A percentile compares a stretch with the other conserved stretches of the same genome.
Conservation (phyloP, 2,113 vertebrate genomes). For the Furnarius figulus region DNA sequence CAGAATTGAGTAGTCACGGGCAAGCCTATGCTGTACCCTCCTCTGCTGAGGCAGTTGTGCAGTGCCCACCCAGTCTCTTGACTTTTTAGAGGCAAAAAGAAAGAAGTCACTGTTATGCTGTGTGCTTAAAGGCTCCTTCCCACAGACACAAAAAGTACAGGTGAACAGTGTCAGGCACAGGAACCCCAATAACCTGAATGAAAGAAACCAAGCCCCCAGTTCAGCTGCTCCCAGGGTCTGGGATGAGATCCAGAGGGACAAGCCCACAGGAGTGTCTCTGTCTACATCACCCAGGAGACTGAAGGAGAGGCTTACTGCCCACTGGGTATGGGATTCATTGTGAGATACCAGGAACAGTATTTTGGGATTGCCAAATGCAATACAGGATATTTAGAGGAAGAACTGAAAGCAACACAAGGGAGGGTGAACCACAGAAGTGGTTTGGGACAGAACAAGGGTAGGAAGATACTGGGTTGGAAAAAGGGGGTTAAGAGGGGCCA, state of each 20-base stretch:
- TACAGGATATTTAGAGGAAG: not conserved
- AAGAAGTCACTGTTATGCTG: not conserved
- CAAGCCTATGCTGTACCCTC: fast-evolving
- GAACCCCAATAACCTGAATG: not conserved
- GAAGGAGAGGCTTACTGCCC: not conserved
- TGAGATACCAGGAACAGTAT: not conserved
- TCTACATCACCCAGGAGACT: not conserved
- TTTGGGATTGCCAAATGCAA: not conserved
- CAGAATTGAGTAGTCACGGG: not conserved
- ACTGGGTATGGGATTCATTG: not conserved
- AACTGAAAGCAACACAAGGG: not conserved
- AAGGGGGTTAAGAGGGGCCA: not conserved
- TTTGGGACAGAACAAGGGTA: not conserved
- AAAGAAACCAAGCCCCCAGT: not conserved
- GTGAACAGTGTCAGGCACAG: not conserved
- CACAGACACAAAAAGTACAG: not conserved
- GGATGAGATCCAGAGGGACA: fast-evolving
- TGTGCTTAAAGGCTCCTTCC: not conserved
- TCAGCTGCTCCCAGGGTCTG: not conserved
- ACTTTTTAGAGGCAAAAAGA: not conserved
- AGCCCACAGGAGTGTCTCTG: not conserved
- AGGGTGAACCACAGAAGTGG: not conserved
- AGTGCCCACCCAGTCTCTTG: not conserved
- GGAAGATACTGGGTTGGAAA: not conserved
- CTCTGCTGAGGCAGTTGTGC: not conserved